Evolutionary conservation across 2,888 invertebrate species (phyloP), one percentile per base, ranked within the genome.

Genomic region (Mesorhabditis belari): DNA sequence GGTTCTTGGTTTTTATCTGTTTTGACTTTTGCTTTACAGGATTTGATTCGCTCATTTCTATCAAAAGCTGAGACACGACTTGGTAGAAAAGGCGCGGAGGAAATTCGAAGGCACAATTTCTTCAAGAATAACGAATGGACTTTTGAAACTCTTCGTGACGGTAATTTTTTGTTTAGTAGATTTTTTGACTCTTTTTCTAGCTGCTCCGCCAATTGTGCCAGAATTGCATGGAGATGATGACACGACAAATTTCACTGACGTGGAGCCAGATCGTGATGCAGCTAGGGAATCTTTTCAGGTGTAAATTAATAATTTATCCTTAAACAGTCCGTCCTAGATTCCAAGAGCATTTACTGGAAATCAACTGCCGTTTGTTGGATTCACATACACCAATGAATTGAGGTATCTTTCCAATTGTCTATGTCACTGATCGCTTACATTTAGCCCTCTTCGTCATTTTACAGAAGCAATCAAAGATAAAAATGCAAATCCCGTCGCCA

Each of bases 341-440:
- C 94, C 96, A 60, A 96, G 93, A 85, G 91, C 93, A 50, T 99
- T 98, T 84, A 92, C 91, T 64, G 98, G 95, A 63, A 95, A 98
- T 84, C 95, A 98, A 84, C 86, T 99, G 76, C 95, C 98, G 3
- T 99, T 98, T 83, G 90, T 95, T 60, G 95, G 95, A 12, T 99
- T 98, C 83, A 96, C 98, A 2, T 99, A 95, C 81, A 92, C 92
- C 71, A 89, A 90, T 61, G 93, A 79, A 29, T 66, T 70, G 49
- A 71, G 75, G 44, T 35, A 60, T 54, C 19, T 49, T 49, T 21
- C 19, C 19, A 26, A n/a, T 35, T n/a, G n/a, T 35, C 5, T 23
- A 3, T 0, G 6, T 28, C 9, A 12, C 9, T 52, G 0, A 58
- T 9, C 3, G n/a, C 4, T 55, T 58, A 17, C 4, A 19, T 23